Evolutionary conservation across 2,113 vertebrate genomes (phyloP).

Genomic region (Coryphaenoides rupestris): DNA sequence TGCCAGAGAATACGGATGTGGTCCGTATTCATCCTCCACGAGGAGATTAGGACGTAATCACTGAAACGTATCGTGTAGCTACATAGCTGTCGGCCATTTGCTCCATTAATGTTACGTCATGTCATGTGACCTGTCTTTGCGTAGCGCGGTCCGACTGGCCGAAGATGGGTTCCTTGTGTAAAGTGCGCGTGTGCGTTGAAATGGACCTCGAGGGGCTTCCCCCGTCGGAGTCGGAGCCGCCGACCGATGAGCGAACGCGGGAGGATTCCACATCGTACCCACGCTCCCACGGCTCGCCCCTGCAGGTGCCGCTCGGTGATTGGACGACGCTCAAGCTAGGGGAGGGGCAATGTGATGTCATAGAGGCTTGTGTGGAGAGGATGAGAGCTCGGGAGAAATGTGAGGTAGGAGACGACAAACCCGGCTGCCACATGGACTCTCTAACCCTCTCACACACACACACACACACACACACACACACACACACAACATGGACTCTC

Average conservation of each 20-base stretch:
- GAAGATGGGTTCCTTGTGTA: slow-evolving; percentile 75
- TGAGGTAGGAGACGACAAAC: slow-evolving; percentile 55
- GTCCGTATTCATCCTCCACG: background rate
- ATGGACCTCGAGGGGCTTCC: slow-evolving; percentile 4
- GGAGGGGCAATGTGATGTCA: slow-evolving; percentile 77
- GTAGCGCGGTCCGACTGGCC: slow-evolving; percentile 56
- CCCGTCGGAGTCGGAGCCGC: background rate
- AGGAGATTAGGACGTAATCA: background rate
- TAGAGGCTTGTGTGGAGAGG: slow-evolving; percentile 80
- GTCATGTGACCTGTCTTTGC: background rate
- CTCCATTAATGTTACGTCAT: no score
- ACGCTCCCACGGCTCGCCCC: slow-evolving; percentile 57
- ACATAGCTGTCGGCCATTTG: no score
- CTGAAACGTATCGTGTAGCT: no score
- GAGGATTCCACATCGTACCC: slow-evolving; percentile 12
- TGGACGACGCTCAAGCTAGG: slow-evolving; percentile 71
- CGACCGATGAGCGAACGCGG: slow-evolving; percentile 5
- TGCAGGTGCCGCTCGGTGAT: slow-evolving; percentile 67
- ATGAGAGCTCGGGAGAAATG: slow-evolving; percentile 78
- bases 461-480: no score
- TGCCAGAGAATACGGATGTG: background rate
- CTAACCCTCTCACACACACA: no score
- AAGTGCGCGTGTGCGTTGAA: slow-evolving; percentile 58
- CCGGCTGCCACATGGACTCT: no score
- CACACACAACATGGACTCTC: no score